A percentile compares a stretch with the other conserved stretches of the same genome.
These are phyloP conservation scores for Drosophila nigromelanica DNA, from an alignment of 1,140 invertebrate species.

Conservation along the genomic window DNA sequence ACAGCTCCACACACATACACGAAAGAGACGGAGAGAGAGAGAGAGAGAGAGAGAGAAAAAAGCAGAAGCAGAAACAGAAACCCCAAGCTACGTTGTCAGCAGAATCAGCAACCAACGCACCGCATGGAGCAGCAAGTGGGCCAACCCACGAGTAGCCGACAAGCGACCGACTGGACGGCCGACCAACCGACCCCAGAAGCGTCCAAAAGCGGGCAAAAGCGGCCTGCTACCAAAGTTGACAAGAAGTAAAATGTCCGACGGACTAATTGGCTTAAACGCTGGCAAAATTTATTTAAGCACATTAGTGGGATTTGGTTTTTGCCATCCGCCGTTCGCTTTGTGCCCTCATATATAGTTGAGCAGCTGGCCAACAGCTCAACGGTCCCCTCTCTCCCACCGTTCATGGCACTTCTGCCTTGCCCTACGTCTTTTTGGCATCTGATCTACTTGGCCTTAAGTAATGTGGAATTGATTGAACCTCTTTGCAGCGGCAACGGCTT, in stretches of 20 bases:
- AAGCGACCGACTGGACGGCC: neutral
- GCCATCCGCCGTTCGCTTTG: constrained; percentile 26
- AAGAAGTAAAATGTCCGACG: constrained; percentile 84
- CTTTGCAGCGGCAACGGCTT: constrained; percentile 23
- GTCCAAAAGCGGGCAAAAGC: constrained; percentile 59
- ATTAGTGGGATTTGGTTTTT: constrained; percentile 83
- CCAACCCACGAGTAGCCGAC: constrained; percentile 40
- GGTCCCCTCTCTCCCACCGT: neutral
- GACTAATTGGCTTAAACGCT: constrained; percentile 84
- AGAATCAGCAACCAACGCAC: constrained; percentile 55
- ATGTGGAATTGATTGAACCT: constrained; percentile 62
- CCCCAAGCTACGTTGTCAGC: constrained; percentile 67
- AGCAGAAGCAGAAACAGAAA: constrained; percentile 23
- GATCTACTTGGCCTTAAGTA: constrained; percentile 56
- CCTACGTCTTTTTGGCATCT: constrained; percentile 28
- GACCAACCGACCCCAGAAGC: constrained; percentile 49
- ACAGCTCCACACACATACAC: constrained; percentile 45
- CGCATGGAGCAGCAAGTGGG: constrained; percentile 65
- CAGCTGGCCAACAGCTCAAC: constrained; percentile 47
- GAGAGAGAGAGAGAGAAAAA: constrained; percentile 17
- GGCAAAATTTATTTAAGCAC: constrained; percentile 84
- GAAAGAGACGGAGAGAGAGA: constrained; percentile 21
- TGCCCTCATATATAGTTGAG: constrained; percentile 34
- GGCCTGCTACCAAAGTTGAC: constrained; percentile 79
- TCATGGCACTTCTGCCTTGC: neutral